These are phyloP conservation scores for Lepilemur ruficaudatus DNA, from an alignment of 2,797 vertebrate species.

Conservation along the genomic window DNA sequence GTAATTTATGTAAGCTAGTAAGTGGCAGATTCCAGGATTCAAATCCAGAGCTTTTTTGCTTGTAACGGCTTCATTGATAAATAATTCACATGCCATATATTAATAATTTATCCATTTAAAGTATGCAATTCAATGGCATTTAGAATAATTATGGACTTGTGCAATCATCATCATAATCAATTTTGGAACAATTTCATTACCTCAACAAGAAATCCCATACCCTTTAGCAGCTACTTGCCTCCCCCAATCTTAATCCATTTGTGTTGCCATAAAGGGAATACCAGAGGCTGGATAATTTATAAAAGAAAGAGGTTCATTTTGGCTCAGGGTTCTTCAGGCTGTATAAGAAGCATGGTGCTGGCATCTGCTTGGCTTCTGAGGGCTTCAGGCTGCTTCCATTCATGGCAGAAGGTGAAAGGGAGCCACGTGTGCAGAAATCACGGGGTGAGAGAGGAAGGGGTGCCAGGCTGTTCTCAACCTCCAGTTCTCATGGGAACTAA, in stretches of 20 bases:
- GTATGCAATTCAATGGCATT: background rate
- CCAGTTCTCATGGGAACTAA: background rate
- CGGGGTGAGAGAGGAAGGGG: background rate
- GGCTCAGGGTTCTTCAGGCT: background rate
- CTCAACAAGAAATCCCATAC: background rate
- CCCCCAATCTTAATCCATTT: background rate
- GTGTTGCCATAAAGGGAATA: background rate
- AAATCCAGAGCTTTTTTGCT: background rate
- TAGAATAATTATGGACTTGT: background rate
- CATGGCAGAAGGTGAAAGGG: background rate
- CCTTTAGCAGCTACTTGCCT: background rate
- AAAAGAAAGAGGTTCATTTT: background rate
- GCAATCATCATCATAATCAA: background rate
- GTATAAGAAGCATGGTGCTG: background rate
- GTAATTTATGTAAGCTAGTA: background rate
- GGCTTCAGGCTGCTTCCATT: background rate
- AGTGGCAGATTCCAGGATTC: background rate
- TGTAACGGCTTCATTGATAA: background rate
- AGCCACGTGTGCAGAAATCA: background rate
- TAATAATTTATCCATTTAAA: background rate
- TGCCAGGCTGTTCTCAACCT: background rate
- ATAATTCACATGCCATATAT: background rate
- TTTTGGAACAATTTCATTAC: background rate
- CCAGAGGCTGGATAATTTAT: background rate
- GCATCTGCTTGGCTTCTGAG: background rate